These are phyloP conservation scores for Brachypterus glaber DNA, from an alignment of 2,888 invertebrate genomes.

Conservation along the genomic window DNA sequence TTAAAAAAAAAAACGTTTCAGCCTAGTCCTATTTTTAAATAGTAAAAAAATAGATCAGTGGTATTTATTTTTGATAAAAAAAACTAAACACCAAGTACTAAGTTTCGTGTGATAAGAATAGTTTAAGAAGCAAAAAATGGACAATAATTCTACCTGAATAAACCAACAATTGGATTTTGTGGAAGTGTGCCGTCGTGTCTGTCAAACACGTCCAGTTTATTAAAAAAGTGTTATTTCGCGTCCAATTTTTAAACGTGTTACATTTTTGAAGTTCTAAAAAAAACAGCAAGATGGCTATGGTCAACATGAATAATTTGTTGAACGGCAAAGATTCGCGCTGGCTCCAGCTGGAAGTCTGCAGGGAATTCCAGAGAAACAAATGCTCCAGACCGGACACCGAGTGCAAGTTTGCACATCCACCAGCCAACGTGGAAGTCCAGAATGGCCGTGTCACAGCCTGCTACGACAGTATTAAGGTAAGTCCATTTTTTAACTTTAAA, in stretches of 20 bases:
- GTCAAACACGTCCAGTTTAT: conserved; percentile 18
- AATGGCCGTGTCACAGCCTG: conserved; percentile 99
- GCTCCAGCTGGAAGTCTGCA: conserved; percentile 98
- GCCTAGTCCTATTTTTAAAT: no score
- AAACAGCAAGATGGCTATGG: conserved; percentile 62
- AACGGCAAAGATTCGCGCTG: conserved; percentile 99
- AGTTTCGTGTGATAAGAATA: conserved; percentile 22
- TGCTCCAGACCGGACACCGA: conserved; percentile 98
- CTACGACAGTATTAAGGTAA: conserved; percentile 99
- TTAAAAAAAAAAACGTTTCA: neutral
- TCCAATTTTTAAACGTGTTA: conserved; percentile 22
- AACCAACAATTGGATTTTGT: conserved; percentile 15
- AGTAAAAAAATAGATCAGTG: neutral
- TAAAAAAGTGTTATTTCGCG: conserved; percentile 23
- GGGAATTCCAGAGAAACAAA: conserved; percentile 99
- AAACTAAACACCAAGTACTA: conserved; percentile 11
- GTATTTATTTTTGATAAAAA: neutral
- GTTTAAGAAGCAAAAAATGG: conserved; percentile 28
- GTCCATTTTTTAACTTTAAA: conserved; percentile 10
- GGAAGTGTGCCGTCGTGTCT: conserved; percentile 20
- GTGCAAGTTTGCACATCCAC: conserved; percentile 99
- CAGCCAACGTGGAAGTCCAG: conserved; percentile 98
- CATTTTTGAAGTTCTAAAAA: conserved; percentile 14
- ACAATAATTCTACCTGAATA: conserved; percentile 36
- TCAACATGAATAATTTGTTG: conserved; percentile 92